A percentile compares a stretch with the other conserved stretches of the same genome.
Evolutionary conservation across 2,797 vertebrate genomes (phyloP).

Genomic region (Poeciliopsis gracilis): DNA sequence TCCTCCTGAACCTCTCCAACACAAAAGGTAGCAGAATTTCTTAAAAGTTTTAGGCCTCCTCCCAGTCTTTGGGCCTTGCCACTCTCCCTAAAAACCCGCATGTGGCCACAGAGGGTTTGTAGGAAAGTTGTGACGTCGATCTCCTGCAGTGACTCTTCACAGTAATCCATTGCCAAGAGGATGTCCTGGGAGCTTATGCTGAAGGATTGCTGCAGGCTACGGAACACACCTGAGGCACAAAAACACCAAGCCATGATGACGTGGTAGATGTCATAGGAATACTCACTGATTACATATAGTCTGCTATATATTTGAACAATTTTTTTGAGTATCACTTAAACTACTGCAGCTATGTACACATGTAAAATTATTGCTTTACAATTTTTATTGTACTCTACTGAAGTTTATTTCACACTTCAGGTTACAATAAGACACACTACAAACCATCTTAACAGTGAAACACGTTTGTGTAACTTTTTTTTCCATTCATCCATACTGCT

Average conservation of each 20-base stretch:
- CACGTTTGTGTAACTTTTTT: no score
- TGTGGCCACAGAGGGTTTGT: conserved; percentile 91
- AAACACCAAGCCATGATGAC: neutral
- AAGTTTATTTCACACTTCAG: no score
- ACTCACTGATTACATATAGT: neutral
- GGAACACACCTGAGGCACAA: conserved; percentile 86
- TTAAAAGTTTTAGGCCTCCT: conserved; percentile 20
- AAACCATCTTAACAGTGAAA: no score
- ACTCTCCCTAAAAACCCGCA: conserved; percentile 82
- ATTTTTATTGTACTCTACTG: neutral
- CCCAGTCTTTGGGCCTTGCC: conserved; percentile 17
- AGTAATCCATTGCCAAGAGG: conserved; percentile 94
- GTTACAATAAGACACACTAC: no score
- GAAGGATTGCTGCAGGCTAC: conserved; percentile 92
- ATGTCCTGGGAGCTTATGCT: conserved; percentile 90
- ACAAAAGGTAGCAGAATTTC: conserved; percentile 74
- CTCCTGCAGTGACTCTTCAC: conserved; percentile 96
- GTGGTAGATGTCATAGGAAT: neutral
- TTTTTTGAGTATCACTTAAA: neutral
- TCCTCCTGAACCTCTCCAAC: conserved; percentile 85
- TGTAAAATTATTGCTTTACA: neutral
- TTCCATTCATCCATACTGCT: no score
- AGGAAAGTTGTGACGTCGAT: conserved; percentile 94
- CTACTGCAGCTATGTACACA: neutral
- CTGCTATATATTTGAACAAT: neutral